phyloP scores from a whole-genome alignment of 2,113 vertebrate species.

The Chamaea fasciata region DNA sequence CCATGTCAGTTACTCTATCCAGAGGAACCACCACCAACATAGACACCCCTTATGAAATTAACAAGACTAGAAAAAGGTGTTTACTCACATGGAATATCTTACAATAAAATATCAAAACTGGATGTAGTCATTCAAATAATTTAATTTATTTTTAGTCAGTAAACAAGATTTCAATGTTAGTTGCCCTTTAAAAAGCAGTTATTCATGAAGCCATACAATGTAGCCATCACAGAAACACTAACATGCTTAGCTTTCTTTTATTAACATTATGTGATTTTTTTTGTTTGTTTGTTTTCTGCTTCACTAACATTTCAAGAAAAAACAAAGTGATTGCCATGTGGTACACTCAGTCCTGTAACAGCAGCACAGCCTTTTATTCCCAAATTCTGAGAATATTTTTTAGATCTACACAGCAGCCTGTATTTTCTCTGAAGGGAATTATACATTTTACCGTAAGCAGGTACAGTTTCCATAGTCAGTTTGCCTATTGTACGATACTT shows the following conservation, averaged over 20 bases:
- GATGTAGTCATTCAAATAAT: background rate
- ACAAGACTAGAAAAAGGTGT: background rate
- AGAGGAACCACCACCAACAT: background rate
- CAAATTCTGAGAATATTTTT: background rate
- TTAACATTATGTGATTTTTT: background rate
- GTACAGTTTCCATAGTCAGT: background rate
- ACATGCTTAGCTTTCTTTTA: slow-evolving; percentile 1
- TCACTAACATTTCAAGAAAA: background rate
- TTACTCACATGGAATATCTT: background rate
- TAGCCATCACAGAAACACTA: background rate
- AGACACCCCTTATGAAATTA: background rate
- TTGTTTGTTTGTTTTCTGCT: background rate
- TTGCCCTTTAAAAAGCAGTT: slow-evolving; percentile 8
- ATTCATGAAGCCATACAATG: background rate
- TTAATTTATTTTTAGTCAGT: background rate
- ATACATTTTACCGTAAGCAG: background rate
- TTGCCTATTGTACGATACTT: background rate
- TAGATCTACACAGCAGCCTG: background rate
- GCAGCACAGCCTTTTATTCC: slow-evolving; percentile 11
- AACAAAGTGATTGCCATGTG: background rate
- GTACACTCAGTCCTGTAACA: background rate
- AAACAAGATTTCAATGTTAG: background rate
- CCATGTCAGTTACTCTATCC: background rate
- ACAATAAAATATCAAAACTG: background rate
- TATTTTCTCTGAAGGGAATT: background rate